phyloP scores from a whole-genome alignment of 2,888 invertebrate species.

The Lycocerus yunnanus region DNA sequence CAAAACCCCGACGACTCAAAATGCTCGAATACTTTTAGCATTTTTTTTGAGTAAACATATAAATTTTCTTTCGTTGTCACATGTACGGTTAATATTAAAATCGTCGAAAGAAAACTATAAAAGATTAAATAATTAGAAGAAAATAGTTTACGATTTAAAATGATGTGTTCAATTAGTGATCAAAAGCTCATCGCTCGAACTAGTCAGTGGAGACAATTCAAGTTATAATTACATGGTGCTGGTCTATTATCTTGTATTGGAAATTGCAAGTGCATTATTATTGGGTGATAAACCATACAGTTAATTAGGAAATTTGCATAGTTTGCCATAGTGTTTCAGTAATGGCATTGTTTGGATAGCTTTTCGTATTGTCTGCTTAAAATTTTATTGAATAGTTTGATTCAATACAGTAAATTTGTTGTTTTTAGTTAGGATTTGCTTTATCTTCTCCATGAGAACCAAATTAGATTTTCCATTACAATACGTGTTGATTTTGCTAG shows the following conservation, averaged over 20 bases:
- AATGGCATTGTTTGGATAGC: slow-evolving; percentile 16
- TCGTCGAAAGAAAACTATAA: too few species aligned
- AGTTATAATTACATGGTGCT: slow-evolving; percentile 14
- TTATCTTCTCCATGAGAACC: not conserved
- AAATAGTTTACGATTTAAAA: too few species aligned
- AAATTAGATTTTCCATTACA: slow-evolving; percentile 18
- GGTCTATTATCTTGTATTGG: slow-evolving; percentile 24
- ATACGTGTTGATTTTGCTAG: slow-evolving; percentile 16
- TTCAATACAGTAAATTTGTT: slow-evolving; percentile 1
- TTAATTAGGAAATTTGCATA: slow-evolving; percentile 38
- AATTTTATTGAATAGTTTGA: slow-evolving; percentile 11
- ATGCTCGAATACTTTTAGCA: too few species aligned
- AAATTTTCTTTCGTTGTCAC: too few species aligned
- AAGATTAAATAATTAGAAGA: too few species aligned
- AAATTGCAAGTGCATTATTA: slow-evolving; percentile 32
- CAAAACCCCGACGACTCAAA: too few species aligned
- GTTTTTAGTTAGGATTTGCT: slow-evolving; percentile 9
- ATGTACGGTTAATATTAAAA: too few species aligned
- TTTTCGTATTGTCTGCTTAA: not conserved
- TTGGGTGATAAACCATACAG: slow-evolving; percentile 32
- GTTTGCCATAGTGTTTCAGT: slow-evolving; percentile 26
- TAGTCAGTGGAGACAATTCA: slow-evolving; percentile 16
- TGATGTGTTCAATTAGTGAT: not conserved
- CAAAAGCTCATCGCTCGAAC: not conserved
- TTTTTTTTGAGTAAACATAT: too few species aligned